A percentile compares a stretch with the other conserved stretches of the same genome.
These are phyloP conservation scores for Picus viridis DNA, from an alignment of 2,797 vertebrate genomes.

Conservation along the genomic window DNA sequence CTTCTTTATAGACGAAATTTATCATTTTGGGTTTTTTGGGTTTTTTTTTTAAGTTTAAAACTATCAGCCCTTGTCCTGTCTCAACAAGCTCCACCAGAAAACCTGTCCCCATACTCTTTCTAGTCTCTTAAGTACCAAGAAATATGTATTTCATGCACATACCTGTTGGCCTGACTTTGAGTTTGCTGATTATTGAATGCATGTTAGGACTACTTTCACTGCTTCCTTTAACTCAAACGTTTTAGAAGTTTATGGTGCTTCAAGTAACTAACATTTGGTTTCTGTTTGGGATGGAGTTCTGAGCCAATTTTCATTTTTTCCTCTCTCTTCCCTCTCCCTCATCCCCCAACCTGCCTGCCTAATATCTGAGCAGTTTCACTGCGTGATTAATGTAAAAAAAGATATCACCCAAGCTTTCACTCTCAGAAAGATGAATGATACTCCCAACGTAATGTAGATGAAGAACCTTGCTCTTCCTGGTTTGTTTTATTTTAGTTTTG, in stretches of 20 bases:
- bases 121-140: no score
- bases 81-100: no score
- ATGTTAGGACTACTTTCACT: not conserved
- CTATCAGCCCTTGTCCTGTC: no score
- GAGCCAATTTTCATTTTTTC: not conserved
- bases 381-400: not conserved
- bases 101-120: no score
- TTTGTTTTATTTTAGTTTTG: no score
- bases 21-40: no score
- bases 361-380: not conserved
- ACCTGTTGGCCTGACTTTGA: not conserved
- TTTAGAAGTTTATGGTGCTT: not conserved
- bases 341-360: not conserved
- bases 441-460: not conserved
- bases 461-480: not conserved
- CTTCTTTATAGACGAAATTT: no score
- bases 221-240: not conserved
- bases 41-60: no score
- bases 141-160: not conserved
- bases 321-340: not conserved
- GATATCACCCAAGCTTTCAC: not conserved
- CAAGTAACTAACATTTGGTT: slow-evolving; percentile 26
- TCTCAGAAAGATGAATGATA: not conserved
- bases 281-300: not conserved
- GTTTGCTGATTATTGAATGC: not conserved